Evolutionary conservation across 2,888 invertebrate species (phyloP).

Genomic region (Dryococelus australis): DNA sequence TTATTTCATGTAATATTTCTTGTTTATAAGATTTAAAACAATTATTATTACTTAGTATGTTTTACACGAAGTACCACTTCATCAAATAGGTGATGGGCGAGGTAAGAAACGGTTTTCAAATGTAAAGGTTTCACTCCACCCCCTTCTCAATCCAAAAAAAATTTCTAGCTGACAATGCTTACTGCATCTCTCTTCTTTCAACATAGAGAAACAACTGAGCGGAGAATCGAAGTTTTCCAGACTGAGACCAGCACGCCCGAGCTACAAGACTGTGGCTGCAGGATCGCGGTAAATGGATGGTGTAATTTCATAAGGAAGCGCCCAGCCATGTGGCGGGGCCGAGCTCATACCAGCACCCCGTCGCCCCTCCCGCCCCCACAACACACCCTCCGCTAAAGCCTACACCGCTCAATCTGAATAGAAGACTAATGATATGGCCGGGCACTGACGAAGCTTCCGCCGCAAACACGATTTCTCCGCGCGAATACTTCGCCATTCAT

Average conservation of each 20-base stretch:
- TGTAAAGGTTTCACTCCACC: too few relatives aligned
- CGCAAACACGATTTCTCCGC: neutral
- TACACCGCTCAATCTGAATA: neutral
- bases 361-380: neutral
- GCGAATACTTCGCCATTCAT: neutral
- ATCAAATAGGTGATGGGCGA: too few relatives aligned
- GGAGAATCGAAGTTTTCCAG: too few relatives aligned
- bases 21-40: too few relatives aligned
- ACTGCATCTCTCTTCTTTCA: too few relatives aligned
- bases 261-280: neutral
- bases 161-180: too few relatives aligned
- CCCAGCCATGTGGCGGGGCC: neutral
- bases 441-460: neutral
- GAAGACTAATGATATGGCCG: conserved; percentile 16
- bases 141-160: too few relatives aligned
- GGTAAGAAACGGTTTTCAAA: too few relatives aligned
- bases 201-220: too few relatives aligned
- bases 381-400: neutral
- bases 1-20: too few relatives aligned
- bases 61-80: too few relatives aligned
- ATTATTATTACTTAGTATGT: too few relatives aligned
- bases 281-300: neutral
- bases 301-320: neutral
- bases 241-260: neutral
- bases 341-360: neutral